Percentiles rank a stretch among this genome's conserved stretches.
phyloP scores from a whole-genome alignment of 2,888 invertebrate genomes.

The Orchesella flavescens region DNA sequence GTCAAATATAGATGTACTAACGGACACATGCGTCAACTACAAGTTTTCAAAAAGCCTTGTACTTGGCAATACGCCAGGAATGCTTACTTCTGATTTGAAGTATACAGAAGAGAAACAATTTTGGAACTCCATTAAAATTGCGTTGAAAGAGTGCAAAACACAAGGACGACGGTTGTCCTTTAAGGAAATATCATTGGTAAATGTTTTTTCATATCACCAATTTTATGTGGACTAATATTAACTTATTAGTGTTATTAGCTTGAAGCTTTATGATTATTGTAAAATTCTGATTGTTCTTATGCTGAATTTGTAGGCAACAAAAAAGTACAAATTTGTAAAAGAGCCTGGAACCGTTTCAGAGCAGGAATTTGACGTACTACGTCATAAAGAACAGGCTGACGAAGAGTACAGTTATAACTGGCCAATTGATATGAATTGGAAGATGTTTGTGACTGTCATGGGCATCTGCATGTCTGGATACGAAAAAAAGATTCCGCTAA shows the following conservation, averaged over 20 bases:
- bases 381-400: slow-evolving; percentile 62
- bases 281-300: neutral
- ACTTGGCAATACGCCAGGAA: neutral
- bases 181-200: neutral
- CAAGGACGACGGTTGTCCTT: slow-evolving; percentile 27
- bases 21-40: slow-evolving; percentile 43
- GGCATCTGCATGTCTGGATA: slow-evolving; percentile 62
- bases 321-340: slow-evolving; percentile 30
- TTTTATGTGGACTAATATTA: neutral
- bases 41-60: slow-evolving; percentile 4
- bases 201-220: too few species aligned
- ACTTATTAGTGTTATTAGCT: too few species aligned
- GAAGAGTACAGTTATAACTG: slow-evolving; percentile 61
- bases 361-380: slow-evolving; percentile 12
- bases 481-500: slow-evolving; percentile 59
- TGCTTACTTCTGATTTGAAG: neutral
- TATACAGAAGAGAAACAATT: slow-evolving; percentile 7
- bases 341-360: slow-evolving; percentile 4
- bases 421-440: slow-evolving; percentile 64
- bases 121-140: slow-evolving; percentile 3
- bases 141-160: slow-evolving; percentile 51
- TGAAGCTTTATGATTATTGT: too few species aligned
- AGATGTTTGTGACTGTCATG: slow-evolving; percentile 63
- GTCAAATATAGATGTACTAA: neutral
- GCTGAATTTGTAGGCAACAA: neutral